Base-by-base conservation (phyloP, 2,888 invertebrate species). In the Latrodectus hesperus region DNA sequence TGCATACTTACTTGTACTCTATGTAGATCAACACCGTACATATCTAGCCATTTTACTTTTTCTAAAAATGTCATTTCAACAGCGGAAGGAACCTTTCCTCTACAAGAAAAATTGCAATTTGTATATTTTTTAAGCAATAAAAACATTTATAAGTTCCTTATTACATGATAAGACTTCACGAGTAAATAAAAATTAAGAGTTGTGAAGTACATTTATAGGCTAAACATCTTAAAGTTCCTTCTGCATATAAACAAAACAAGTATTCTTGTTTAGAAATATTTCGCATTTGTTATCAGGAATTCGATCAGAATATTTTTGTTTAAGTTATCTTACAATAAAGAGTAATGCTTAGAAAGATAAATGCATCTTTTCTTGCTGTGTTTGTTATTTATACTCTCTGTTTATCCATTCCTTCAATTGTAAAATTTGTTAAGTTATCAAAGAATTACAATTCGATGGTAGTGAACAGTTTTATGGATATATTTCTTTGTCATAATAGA, bases 31-130 rank as follows among this genome's bases (percentile, higher is more conserved):
- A 98, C 98, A 78, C 98, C 98, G 92, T 98, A 99, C 97, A 98
- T 97, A 93, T 98, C 98, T 91, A 98, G 94, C 98, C 98, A 98
- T 94, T 98, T 98, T 91, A 98, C 97, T 94, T 98, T 97, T 93
- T 99, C 98, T 93, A 99, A 94, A 93, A 97, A 98, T 93, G 96
- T 97, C 91, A 98, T 94, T 93, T 99, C 98, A 49, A 98, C 98
- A 90, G 96, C 95, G 80, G 97, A 96, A 88, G 98, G 98, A 91
- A 96, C 95, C 92, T 96, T 95, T 89, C 97, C 97, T 90, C 96
- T 96, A 94, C 8, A 79, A 38, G 0, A 60, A 64, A 60, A 1
- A 52, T 6, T 52, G 10, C n/a, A 72, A 9, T 14, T 9, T 12
- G 9, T 52, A 16, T 11, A 52, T 17, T 6, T 17, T 22, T 51